Percentiles rank a stretch among this genome's conserved stretches.
Conservation (phyloP, 2,113 vertebrate genomes). For the Rhynchopsitta pachyrhyncha region DNA sequence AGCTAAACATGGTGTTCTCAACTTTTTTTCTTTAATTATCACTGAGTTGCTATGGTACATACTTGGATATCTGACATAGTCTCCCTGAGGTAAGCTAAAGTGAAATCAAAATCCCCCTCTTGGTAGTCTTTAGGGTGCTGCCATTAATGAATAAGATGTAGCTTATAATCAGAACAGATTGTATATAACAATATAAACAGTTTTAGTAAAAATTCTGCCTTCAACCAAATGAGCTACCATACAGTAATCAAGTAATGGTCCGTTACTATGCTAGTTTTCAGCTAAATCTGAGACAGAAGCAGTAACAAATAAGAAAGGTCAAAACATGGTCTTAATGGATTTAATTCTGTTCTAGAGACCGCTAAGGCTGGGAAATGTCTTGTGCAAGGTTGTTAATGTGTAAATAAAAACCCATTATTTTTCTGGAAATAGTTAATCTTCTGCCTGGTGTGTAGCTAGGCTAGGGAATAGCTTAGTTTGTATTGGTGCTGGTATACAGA, state of each 20-base stretch:
- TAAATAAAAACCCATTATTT: not conserved
- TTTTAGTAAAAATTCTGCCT: not conserved
- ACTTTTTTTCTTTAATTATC: not conserved
- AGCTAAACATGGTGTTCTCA: not conserved
- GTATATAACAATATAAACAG: not conserved
- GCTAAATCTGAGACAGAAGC: not conserved
- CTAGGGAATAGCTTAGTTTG: not conserved
- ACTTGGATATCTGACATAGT: not conserved
- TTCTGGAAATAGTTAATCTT: not conserved
- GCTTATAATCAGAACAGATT: not conserved
- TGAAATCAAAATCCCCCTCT: not conserved
- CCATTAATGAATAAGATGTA: not conserved
- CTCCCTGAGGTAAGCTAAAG: not conserved
- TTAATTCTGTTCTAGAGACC: not conserved
- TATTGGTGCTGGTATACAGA: not conserved
- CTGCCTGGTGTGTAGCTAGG: not conserved
- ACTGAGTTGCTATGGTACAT: not conserved
- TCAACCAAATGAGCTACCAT: not conserved
- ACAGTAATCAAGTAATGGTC: not conserved
- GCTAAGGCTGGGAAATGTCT: not conserved
- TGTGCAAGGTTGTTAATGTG: not conserved
- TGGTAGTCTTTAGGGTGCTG: not conserved
- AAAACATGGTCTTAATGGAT: not conserved
- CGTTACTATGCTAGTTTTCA: not conserved
- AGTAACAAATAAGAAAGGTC: not conserved